phyloP scores from a whole-genome alignment of 2,888 invertebrate species.

The Tubulanus polymorphus region DNA sequence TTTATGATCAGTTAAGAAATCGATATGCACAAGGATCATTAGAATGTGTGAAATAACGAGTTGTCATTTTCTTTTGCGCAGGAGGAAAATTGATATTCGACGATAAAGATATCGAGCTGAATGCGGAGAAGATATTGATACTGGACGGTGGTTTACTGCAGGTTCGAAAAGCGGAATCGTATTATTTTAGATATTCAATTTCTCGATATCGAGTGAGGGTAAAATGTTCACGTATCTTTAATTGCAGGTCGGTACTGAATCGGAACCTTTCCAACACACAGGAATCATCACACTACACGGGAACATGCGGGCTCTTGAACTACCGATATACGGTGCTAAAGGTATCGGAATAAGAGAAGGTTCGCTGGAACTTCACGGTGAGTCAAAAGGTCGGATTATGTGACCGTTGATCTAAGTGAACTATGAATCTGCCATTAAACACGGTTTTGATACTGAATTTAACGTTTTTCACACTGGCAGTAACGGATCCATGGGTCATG shows the following conservation, averaged over 20 bases:
- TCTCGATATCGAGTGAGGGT: background rate
- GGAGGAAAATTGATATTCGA: constrained; percentile 16
- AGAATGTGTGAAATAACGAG: too few relatives aligned
- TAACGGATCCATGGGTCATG: too few relatives aligned
- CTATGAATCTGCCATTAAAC: too few relatives aligned
- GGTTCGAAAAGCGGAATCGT: too few relatives aligned
- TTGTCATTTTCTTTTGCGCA: too few relatives aligned
- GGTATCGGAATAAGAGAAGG: constrained; percentile 17
- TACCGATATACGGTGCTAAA: constrained; percentile 17
- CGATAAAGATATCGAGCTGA: constrained; percentile 14
- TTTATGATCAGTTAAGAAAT: too few relatives aligned
- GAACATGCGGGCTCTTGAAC: constrained; percentile 11
- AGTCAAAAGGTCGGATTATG: too few relatives aligned
- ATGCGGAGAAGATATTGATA: constrained; percentile 13
- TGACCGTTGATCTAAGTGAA: too few relatives aligned
- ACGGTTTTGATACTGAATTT: too few relatives aligned
- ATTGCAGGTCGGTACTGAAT: constrained; percentile 17
- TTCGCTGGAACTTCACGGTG: constrained; percentile 13
- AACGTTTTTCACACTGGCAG: too few relatives aligned
- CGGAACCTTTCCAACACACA: constrained; percentile 11
- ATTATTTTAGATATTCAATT: too few relatives aligned
- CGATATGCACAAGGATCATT: too few relatives aligned
- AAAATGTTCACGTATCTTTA: background rate
- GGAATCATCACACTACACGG: constrained; percentile 18
- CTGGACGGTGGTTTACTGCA: constrained; percentile 12